Evolutionary conservation across 2,888 invertebrate species (phyloP).

Genomic region (Amphimallon solstitiale): DNA sequence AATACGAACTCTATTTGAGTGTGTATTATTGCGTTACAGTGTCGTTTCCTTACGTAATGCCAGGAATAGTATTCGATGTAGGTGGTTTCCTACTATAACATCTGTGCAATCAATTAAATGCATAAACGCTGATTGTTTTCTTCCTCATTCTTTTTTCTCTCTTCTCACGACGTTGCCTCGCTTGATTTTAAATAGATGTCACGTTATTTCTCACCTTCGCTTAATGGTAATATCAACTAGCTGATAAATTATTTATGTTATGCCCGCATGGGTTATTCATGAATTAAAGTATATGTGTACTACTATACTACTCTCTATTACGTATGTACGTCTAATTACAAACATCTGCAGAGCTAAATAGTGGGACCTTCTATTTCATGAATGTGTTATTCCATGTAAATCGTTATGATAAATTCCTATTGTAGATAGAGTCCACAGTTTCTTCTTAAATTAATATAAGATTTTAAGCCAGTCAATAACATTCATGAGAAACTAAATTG

Average conservation of each 20-base stretch:
- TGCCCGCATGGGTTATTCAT: not conserved
- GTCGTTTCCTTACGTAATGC: not conserved
- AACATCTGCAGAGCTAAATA: not conserved
- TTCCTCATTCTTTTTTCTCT: not conserved
- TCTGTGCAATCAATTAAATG: conserved; percentile 14
- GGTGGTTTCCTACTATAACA: conserved; percentile 8
- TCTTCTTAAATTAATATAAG: too few species aligned
- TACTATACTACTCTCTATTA: not conserved
- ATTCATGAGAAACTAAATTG: too few species aligned
- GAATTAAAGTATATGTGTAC: conserved; percentile 14
- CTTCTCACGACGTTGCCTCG: not conserved
- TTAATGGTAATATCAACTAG: conserved; percentile 2
- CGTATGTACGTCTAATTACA: not conserved
- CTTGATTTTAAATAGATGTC: not conserved
- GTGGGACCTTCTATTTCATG: not conserved
- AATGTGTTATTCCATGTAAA: not conserved
- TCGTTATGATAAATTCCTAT: too few species aligned
- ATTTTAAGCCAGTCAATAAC: too few species aligned
- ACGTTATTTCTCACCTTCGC: conserved; percentile 10
- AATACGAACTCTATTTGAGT: conserved; percentile 2
- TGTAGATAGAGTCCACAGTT: too few species aligned
- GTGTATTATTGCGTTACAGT: not conserved
- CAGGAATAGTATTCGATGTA: conserved; percentile 10
- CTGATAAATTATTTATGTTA: conserved; percentile 6
- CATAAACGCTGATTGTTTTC: not conserved